Percentiles rank a stretch among this genome's conserved stretches.
Evolutionary conservation across 2,113 vertebrate species (phyloP).

Genomic region (Chaenogobius annularis): DNA sequence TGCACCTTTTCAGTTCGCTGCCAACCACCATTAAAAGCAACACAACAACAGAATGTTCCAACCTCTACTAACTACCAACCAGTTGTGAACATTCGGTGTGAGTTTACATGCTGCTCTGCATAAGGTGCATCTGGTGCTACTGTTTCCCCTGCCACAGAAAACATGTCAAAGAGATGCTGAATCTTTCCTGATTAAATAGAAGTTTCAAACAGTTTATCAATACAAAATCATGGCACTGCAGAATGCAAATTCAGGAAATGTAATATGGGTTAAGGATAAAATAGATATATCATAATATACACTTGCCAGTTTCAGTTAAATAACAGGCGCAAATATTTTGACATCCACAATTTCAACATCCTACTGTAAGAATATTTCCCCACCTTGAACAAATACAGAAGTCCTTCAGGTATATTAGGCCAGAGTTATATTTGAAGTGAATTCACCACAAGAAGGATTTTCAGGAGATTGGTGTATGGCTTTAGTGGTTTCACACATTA

Average conservation of each 20-base stretch:
- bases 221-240: background rate
- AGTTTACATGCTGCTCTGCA: too few relatives aligned
- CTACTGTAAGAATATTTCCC: background rate
- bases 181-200: background rate
- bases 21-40: too few relatives aligned
- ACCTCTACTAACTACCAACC: too few relatives aligned
- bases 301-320: background rate
- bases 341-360: background rate
- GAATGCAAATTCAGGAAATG: background rate
- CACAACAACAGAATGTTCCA: too few relatives aligned
- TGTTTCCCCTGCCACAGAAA: too few relatives aligned
- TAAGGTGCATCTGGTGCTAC: too few relatives aligned
- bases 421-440: background rate
- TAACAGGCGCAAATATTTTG: background rate
- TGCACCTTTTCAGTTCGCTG: too few relatives aligned
- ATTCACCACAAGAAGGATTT: background rate
- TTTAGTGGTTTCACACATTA: slow-evolving; percentile 6
- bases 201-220: background rate
- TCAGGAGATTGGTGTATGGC: background rate
- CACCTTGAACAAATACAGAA: background rate
- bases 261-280: too few relatives aligned
- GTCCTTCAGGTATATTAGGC: background rate
- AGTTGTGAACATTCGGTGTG: too few relatives aligned
- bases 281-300: background rate
- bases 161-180: background rate